Evolutionary conservation across 2,113 vertebrate species (phyloP), one percentile per base, ranked within the genome.

Genomic region (Urocolius indicus): DNA sequence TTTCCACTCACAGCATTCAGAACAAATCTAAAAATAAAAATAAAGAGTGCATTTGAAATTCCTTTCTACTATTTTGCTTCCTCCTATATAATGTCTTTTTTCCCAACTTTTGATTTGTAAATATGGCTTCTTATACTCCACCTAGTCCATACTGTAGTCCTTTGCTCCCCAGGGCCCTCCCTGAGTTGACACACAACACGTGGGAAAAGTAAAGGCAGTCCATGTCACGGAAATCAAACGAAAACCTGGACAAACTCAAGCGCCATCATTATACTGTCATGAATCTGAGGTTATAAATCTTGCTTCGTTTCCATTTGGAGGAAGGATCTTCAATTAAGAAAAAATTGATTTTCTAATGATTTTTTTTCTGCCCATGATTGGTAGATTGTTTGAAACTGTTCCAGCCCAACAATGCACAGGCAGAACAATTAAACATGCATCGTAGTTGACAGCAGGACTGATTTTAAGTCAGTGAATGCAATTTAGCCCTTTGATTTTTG

Each of bases 271-370:
- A 90, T 9, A 75, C 58, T 92, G 76, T 27, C 93, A 32, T 73
- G 93, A 84, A 91, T 54, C 89, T 2, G 5, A 92, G 83, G 77
- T 93, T 89, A 96, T 97, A 98, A 98, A 98, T 97, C 89, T 96
- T 82, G 73, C 94, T 97, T 96, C 94, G 46, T 89, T 95, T 89
- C 96, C 86, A 84, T 97, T 97, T 93, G 84, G 95, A 97, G 96
- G 93, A 96, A 97, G 92, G 92, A 95, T 98, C 96, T 98, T 97
- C 97, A 98, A 97, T 98, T 98, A 98, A 98, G 92, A 83, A 97
- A 97, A 97, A 97, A 98, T 96, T 98, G 98, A 98, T 98, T 98
- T 98, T 97, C 92, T 97, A 97, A 97, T 97, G 92, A 97, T 97
- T 97, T 98, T 95, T 88, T 66, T 90, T 84, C 73, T 69, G 38